Evolutionary conservation across 2,797 vertebrate species (phyloP), one percentile per base, ranked within the genome.

Genomic region (Buphagus erythrorhynchus): DNA sequence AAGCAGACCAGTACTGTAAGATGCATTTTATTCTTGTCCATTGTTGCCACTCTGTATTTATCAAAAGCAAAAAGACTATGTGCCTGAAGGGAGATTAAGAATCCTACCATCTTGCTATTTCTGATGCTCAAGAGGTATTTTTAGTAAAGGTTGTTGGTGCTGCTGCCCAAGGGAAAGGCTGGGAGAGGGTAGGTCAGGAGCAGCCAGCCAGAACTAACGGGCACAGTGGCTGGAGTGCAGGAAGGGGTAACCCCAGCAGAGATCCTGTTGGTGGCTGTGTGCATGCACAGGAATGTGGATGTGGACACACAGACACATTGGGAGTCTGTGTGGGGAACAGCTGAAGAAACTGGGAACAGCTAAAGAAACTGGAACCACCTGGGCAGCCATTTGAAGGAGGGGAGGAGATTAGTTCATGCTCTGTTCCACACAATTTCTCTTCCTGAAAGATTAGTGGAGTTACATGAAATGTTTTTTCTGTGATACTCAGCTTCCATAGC

Each of bases 101-200:
- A 72, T 74, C 79, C 57, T 76, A 20, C 69, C 51, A 43, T 93
- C 92, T 80, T 94, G 88, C 90, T 91, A 93, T 96, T 95, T 96
- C 63, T 91, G 93, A 94, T 72, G 79, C 80, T 77, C 25, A 24
- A 71, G 52, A 72, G 87, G 48, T 96, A 91, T 95, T 96, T 92
- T 97, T 95, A 96, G 94, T 59, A 81, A 26, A 62, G 42, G 31
- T 88, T 91, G 85, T 75, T 87, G 87, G 72, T 7, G 20, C 69
- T 68, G 74, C 65, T 74, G 77, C 96, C 91, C 58, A 31, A 25
- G 82, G 92, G 71, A 18, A 18, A 33, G 89, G 91, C 90, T 94
- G 80, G 63, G 85, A 43, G 76, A 59, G 75, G 92, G 51, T 16
- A 76, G 89, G 82, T 95, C 88, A 71, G 62, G 74, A 52, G 57